These are phyloP conservation scores for Ichneumon xanthorius DNA, from an alignment of 2,888 invertebrate species.

Conservation along the genomic window DNA sequence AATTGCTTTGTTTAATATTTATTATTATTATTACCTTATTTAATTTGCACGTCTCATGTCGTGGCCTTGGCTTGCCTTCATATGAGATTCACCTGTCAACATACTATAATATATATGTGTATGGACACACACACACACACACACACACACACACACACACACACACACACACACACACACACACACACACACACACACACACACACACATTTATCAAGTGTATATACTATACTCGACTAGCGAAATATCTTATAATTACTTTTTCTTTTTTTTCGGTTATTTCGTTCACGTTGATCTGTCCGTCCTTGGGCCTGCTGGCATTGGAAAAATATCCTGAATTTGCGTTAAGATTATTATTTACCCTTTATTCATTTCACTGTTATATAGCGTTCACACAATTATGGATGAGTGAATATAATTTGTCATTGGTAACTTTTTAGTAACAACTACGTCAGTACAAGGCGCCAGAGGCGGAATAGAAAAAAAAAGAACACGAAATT, in stretches of 20 bases:
- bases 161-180: slow-evolving; percentile 72
- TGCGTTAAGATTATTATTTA: slow-evolving; percentile 32
- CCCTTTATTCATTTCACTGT: slow-evolving; percentile 49
- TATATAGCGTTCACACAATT: slow-evolving; percentile 26
- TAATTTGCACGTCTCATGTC: slow-evolving; percentile 85
- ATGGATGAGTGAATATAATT: slow-evolving; percentile 32
- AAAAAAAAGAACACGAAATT: slow-evolving; percentile 40
- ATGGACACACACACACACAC: slow-evolving; percentile 74
- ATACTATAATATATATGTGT: slow-evolving; percentile 65
- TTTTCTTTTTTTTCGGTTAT: slow-evolving; percentile 38
- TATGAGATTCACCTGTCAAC: slow-evolving; percentile 84
- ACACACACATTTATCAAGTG: slow-evolving; percentile 71
- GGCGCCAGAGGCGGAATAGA: slow-evolving; percentile 58
- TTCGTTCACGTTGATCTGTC: slow-evolving; percentile 78
- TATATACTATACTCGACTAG: slow-evolving; percentile 76
- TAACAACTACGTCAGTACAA: slow-evolving; percentile 47
- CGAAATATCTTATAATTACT: slow-evolving; percentile 66
- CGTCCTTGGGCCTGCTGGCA: slow-evolving; percentile 76
- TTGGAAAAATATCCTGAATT: slow-evolving; percentile 34
- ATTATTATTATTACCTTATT: slow-evolving; percentile 81
- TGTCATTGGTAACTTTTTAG: slow-evolving; percentile 54
- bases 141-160: slow-evolving; percentile 74
- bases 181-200: slow-evolving; percentile 74
- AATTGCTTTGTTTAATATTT: slow-evolving; percentile 81
- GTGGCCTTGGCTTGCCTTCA: slow-evolving; percentile 85